Base-by-base conservation (phyloP, 2,888 invertebrate genomes). In the Nysson spinosus region DNA sequence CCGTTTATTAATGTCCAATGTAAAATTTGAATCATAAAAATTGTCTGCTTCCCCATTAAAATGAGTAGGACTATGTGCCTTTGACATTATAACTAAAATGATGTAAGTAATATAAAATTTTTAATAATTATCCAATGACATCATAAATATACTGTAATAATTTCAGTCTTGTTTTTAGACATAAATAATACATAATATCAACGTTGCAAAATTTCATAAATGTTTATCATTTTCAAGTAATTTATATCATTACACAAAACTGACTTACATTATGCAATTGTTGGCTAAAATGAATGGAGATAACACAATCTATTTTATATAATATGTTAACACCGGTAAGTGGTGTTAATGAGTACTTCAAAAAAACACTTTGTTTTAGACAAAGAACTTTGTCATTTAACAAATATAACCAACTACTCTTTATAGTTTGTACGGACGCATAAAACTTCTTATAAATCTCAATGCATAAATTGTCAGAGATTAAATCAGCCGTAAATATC, bases 1-100 rank as follows among this genome's bases (percentile, higher is more conserved):
- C 87, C 92, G 92, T 79, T 93, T 91, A 79, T 92, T 94, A 66
- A 95, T 94, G 81, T 94, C 93, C 44, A 93, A 92, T 62, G 93
- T 93, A 82, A 91, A 95, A 80, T 92, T 91, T 22, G 93, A 91
- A 80, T 95, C 95, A 75, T 90, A 91, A 69, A 88, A 88, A 54
- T 85, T 86, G 72, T 92, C 91, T 24, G 87, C 84, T 74, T 92
- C 89, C 4, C 90, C 91, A 73, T 90, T 90, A 79, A 91, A 92
- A 71, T 90, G 90, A 14, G 89, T 88, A 7, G 92, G 91, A 78
- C 91, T 92, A 65, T 90, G 89, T 69, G 90, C 89, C 70, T 90
- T 89, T 35, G 90, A 90, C 92, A 92, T 92, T 74, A 42, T 74
- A 54, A 49, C 70, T 76, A 61, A 51, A 75, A 72, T 44, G 47